Conservation (phyloP, 53 echinoderm and acorn worm species). For the Hippasteria phrygiana region DNA sequence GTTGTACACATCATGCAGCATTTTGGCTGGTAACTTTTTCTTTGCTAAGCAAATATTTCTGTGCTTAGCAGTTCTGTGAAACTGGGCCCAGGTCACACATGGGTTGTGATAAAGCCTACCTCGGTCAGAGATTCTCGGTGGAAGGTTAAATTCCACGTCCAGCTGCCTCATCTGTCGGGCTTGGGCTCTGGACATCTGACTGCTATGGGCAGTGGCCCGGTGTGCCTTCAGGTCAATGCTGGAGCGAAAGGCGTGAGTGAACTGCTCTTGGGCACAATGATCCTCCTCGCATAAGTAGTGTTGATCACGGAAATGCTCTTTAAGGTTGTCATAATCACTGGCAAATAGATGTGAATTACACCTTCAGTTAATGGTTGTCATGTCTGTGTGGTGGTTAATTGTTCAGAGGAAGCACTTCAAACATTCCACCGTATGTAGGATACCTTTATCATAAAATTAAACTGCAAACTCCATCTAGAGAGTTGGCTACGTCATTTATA, state of each 20-base stretch:
- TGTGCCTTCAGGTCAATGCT: slow-evolving; percentile 96
- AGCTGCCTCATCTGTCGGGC: slow-evolving; percentile 91
- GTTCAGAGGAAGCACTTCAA: too few relatives aligned
- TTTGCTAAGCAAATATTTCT: too few relatives aligned
- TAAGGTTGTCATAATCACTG: slow-evolving; percentile 86
- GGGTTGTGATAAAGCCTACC: neutral
- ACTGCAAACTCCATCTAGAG: too few relatives aligned
- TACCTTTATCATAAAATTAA: too few relatives aligned
- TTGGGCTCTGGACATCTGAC: slow-evolving; percentile 78
- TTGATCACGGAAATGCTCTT: slow-evolving; percentile 80
- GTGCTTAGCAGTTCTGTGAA: too few relatives aligned
- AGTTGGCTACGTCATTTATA: too few relatives aligned
- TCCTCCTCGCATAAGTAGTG: slow-evolving; percentile 94
- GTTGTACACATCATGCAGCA: too few relatives aligned
- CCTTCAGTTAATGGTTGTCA: neutral
- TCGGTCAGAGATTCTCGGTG: slow-evolving; percentile 66
- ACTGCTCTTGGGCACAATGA: slow-evolving; percentile 77
- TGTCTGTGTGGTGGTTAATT: neutral
- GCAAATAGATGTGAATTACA: neutral
- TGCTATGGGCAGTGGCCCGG: slow-evolving; percentile 74
- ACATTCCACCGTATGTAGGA: too few relatives aligned
- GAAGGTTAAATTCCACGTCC: slow-evolving; percentile 86
- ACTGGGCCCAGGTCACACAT: too few relatives aligned
- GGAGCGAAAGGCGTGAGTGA: slow-evolving; percentile 82
- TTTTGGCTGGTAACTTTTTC: too few relatives aligned